Conservation (phyloP, 2,113 vertebrate species). For the Osmerus eperlanus region DNA sequence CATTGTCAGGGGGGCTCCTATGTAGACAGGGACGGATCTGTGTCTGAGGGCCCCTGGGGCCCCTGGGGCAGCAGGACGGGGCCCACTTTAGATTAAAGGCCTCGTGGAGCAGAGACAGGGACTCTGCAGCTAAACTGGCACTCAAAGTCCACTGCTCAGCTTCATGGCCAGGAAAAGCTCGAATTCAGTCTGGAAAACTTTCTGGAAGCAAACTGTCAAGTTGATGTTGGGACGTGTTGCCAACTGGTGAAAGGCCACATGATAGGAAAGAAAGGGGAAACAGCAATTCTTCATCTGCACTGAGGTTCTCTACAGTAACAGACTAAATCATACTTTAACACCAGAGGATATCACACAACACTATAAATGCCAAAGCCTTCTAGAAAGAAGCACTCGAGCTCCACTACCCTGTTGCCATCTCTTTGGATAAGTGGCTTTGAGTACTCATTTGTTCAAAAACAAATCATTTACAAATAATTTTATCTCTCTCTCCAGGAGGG, state of each 20-base stretch:
- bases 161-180: slow-evolving; percentile 29
- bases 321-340: slow-evolving; percentile 10
- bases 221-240: slow-evolving; percentile 12
- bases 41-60: neutral
- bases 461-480: slow-evolving; percentile 40
- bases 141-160: slow-evolving; percentile 11
- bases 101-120: neutral
- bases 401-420: slow-evolving; percentile 25
- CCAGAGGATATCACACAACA: slow-evolving; percentile 24
- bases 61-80: neutral
- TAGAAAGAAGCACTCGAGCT: slow-evolving; percentile 19
- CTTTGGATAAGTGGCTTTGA: slow-evolving; percentile 15
- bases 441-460: slow-evolving; percentile 21
- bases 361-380: slow-evolving; percentile 19
- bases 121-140: slow-evolving; percentile 25
- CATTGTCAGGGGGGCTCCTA: neutral
- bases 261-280: neutral
- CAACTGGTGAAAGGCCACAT: slow-evolving; percentile 9
- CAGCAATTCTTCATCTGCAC: slow-evolving; percentile 16
- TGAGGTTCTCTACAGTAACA: slow-evolving; percentile 16
- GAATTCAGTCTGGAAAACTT: slow-evolving; percentile 22
- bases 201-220: slow-evolving; percentile 4
- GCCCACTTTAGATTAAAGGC: slow-evolving; percentile 11
- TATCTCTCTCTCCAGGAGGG: too few species aligned
- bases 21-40: neutral